Conservation (phyloP, 2,797 vertebrate species). For the Myripristis murdjan region DNA sequence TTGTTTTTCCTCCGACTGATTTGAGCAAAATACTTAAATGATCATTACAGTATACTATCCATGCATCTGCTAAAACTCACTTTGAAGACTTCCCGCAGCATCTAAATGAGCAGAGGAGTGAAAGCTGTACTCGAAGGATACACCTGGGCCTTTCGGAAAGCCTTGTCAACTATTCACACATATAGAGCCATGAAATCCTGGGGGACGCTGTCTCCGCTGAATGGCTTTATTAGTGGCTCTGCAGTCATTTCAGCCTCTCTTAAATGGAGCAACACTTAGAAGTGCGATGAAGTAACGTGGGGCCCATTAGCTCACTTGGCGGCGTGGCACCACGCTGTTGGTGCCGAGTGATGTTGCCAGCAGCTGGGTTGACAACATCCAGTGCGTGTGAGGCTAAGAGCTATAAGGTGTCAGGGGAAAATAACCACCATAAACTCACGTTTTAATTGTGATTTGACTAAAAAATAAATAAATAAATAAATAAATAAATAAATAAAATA, state of each 20-base stretch:
- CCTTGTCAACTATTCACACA: conserved; percentile 72
- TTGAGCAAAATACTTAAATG: background rate
- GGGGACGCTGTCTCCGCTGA: conserved; percentile 64
- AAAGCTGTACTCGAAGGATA: conserved; percentile 66
- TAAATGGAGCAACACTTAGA: conserved; percentile 86
- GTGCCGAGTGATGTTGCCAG: conserved; percentile 87
- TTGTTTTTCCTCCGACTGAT: background rate
- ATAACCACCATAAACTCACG: conserved; percentile 18
- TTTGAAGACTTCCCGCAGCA: conserved; percentile 25
- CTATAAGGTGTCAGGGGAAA: conserved; percentile 54
- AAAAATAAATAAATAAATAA: too few species aligned
- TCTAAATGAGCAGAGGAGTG: conserved; percentile 43
- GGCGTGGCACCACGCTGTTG: conserved; percentile 70
- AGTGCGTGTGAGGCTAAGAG: conserved; percentile 58
- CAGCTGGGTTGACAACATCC: conserved; percentile 83
- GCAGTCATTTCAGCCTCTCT: conserved; percentile 82
- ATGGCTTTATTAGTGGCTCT: conserved; percentile 86
- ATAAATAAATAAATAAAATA: too few species aligned
- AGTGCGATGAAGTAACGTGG: conserved; percentile 86
- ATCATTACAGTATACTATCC: background rate
- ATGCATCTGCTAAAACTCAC: conserved; percentile 42
- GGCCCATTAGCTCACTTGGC: conserved; percentile 84
- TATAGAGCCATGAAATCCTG: conserved; percentile 59
- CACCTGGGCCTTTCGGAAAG: conserved; percentile 80
- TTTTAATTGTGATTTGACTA: conserved; percentile 11